Percentiles rank a stretch among this genome's conserved stretches.
Conservation (phyloP, 2,113 vertebrate genomes). For the Brachyhypopomus occidentalis region DNA sequence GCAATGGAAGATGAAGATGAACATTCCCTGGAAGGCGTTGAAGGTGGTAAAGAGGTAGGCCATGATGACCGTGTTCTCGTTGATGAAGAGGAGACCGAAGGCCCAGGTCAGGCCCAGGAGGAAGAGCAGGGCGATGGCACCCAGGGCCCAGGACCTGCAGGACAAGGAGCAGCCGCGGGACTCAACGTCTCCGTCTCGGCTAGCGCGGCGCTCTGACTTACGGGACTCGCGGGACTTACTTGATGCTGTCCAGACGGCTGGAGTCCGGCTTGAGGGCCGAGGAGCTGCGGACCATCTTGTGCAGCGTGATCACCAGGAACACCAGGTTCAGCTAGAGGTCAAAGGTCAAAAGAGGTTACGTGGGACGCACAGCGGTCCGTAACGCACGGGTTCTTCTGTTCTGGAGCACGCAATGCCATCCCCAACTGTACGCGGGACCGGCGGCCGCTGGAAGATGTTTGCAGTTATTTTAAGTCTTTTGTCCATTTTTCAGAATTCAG, state of each 20-base stretch:
- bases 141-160: constrained; percentile 87
- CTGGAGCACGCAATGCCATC: neutral
- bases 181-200: too few species aligned
- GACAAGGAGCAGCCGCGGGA: neutral
- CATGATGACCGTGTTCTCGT: constrained; percentile 89
- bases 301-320: constrained; percentile 91
- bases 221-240: constrained; percentile 77
- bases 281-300: constrained; percentile 90
- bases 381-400: neutral
- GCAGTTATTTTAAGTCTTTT: neutral
- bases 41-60: constrained; percentile 94
- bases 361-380: neutral
- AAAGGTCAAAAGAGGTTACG: neutral
- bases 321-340: constrained; percentile 83
- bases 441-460: neutral
- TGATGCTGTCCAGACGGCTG: constrained; percentile 88
- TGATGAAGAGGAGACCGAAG: constrained; percentile 90
- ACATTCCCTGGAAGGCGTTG: constrained; percentile 94
- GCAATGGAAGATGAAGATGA: constrained; percentile 96
- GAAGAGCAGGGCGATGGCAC: constrained; percentile 85
- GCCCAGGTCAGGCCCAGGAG: constrained; percentile 91
- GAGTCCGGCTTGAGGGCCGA: constrained; percentile 91
- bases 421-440: neutral
- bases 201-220: too few species aligned
- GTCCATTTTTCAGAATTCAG: neutral